Evolutionary conservation across 2,113 vertebrate genomes (phyloP), one percentile per base, ranked within the genome.

Genomic region (Todiramphus chloris): DNA sequence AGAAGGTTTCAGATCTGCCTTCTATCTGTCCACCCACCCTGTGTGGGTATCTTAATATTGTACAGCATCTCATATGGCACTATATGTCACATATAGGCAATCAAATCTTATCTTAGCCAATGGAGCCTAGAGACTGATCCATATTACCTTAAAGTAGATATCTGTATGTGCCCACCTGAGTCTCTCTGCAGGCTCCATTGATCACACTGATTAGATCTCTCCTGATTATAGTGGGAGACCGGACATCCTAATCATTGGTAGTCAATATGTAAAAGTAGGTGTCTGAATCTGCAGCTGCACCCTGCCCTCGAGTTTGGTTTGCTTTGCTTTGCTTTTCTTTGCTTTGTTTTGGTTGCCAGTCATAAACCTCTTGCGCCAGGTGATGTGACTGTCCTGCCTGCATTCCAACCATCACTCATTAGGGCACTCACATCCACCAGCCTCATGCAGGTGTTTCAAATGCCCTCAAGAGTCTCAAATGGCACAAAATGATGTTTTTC

Each of bases 181-280:
- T 62, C 9, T 81, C 41, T 67, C 31, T 67, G 62, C 30, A 50
- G 53, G 25, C 19, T 67, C 25, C 46, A 55, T 8, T 78, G 56
- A 63, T 41, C 74, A 24, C 31, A 53, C 9, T 51, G 56, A 59
- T 72, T 55, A 63, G 56, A 27, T 68, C 46, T 87, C 17, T 23
- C 7, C 25, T 59, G 77, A 82, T 46, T 43, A 72, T 51, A 56
- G 6, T 13, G 14, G n/a, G 10, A 59, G 13, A 75, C 20, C n/a
- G 39, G n/a, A 78, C 0, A 0, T 9, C 10, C 19, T 62, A 1
- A 4, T 78, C 11, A 4, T 7, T 11, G 5, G 8, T n/a, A 67
- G 24, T 33, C 18, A 39, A 16, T 69, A 51, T 33, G 68, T 44
- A 74, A 77, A 93, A 62, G 76, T 19, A 82, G 23, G 3, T 46